phyloP scores from a whole-genome alignment of 2,113 vertebrate species.

The Urocolius indicus region DNA sequence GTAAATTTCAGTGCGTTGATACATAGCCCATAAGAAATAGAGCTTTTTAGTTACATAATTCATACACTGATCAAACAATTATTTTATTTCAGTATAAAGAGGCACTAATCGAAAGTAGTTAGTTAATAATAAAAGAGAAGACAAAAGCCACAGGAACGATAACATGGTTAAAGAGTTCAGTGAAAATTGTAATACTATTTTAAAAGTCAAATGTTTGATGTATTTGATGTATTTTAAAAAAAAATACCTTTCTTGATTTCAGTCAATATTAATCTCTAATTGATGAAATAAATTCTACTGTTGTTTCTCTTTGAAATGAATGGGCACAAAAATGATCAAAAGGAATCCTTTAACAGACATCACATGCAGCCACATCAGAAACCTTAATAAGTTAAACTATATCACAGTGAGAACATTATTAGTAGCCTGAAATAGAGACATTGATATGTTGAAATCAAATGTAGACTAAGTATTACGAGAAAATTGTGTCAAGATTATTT shows the following conservation, averaged over 20 bases:
- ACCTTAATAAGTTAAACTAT: conserved; percentile 25
- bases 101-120: conserved; percentile 26
- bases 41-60: conserved; percentile 27
- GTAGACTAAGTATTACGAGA: not conserved
- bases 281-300: conserved; percentile 49
- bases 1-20: not conserved
- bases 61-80: conserved; percentile 33
- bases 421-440: not conserved
- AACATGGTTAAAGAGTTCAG: not conserved
- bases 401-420: not conserved
- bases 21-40: not conserved
- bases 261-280: conserved; percentile 53
- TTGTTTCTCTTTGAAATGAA: conserved; percentile 56
- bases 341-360: conserved; percentile 46
- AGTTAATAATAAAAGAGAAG: conserved; percentile 62
- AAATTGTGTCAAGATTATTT: not conserved
- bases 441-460: conserved; percentile 2
- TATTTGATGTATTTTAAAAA: conserved; percentile 8
- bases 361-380: conserved; percentile 33
- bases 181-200: not conserved
- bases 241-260: conserved; percentile 30
- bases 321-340: conserved; percentile 53
- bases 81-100: conserved; percentile 25
- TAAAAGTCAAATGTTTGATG: conserved; percentile 47
- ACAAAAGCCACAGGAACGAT: conserved; percentile 30